phyloP scores from a whole-genome alignment of 2,797 vertebrate species.

The Neoniphon sammara region DNA sequence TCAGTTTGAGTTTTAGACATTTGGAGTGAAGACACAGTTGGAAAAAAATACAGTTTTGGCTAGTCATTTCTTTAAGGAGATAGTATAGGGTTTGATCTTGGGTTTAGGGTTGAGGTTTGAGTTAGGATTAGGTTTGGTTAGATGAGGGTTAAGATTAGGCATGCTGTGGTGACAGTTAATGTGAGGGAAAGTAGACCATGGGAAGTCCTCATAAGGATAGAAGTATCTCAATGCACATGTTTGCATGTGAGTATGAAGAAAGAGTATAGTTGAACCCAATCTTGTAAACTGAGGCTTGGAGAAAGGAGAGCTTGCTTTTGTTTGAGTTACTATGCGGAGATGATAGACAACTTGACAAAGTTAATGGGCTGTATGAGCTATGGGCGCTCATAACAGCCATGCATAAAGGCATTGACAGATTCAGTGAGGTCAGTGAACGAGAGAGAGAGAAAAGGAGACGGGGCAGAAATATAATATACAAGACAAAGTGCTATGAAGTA shows the following conservation, averaged over 20 bases:
- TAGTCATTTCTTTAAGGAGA: background rate
- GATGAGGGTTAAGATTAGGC: background rate
- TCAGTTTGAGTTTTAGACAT: no score
- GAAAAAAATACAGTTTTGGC: background rate
- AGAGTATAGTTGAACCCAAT: conserved; percentile 29
- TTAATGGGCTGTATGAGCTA: conserved; percentile 65
- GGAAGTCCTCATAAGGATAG: background rate
- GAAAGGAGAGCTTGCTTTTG: conserved; percentile 44
- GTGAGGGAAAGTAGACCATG: background rate
- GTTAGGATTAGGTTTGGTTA: background rate
- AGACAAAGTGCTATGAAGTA: background rate
- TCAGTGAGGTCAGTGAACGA: conserved; percentile 43
- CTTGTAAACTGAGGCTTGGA: conserved; percentile 21
- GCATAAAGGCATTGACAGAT: conserved; percentile 66
- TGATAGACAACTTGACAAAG: conserved; percentile 58
- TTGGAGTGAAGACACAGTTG: no score
- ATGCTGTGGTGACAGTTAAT: conserved; percentile 18
- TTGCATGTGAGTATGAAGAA: background rate
- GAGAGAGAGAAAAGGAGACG: conserved; percentile 1
- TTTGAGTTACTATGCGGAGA: conserved; percentile 61
- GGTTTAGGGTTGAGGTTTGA: background rate
- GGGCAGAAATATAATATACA: conserved; percentile 9
- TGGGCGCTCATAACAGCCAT: conserved; percentile 52
- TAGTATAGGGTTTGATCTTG: background rate
- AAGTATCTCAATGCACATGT: background rate